A percentile compares a stretch with the other conserved stretches of the same genome.
phyloP scores from a whole-genome alignment of 2,888 invertebrate genomes.

The Pachymerium ferrugineum region DNA sequence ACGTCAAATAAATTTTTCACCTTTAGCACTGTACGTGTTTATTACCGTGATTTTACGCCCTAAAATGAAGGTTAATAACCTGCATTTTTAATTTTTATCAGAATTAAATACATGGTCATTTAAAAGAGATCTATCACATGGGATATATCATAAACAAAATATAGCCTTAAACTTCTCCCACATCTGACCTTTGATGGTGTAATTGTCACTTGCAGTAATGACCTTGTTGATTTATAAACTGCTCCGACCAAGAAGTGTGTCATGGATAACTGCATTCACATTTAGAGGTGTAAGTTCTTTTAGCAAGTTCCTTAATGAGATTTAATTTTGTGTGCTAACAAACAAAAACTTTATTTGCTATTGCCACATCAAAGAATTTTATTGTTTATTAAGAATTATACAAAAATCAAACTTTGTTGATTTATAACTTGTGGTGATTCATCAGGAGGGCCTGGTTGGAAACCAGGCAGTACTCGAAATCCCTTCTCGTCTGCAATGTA shows the following conservation, averaged over 20 bases:
- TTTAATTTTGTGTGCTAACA: too few species aligned
- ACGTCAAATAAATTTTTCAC: too few species aligned
- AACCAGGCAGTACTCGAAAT: constrained; percentile 14
- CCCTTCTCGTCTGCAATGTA: constrained; percentile 28
- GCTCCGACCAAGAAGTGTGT: neutral
- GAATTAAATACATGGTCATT: too few species aligned
- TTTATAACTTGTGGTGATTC: neutral
- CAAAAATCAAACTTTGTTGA: neutral
- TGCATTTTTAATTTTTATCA: neutral
- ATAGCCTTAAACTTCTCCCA: constrained; percentile 10
- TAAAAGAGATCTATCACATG: too few species aligned
- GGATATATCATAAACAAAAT: neutral
- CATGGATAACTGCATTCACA: constrained; percentile 16
- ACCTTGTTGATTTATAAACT: neutral
- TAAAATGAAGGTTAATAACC: neutral
- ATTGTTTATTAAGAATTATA: too few species aligned
- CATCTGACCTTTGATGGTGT: neutral
- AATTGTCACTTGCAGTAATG: constrained; percentile 4
- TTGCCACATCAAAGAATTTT: too few species aligned
- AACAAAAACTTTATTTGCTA: too few species aligned
- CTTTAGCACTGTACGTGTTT: too few species aligned
- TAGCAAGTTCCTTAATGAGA: too few species aligned
- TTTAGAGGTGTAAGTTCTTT: too few species aligned
- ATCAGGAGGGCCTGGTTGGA: constrained; percentile 6
- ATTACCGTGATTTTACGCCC: too few species aligned